Conservation (phyloP, 1,140 invertebrate species). For the Drosophila pectinifera region DNA sequence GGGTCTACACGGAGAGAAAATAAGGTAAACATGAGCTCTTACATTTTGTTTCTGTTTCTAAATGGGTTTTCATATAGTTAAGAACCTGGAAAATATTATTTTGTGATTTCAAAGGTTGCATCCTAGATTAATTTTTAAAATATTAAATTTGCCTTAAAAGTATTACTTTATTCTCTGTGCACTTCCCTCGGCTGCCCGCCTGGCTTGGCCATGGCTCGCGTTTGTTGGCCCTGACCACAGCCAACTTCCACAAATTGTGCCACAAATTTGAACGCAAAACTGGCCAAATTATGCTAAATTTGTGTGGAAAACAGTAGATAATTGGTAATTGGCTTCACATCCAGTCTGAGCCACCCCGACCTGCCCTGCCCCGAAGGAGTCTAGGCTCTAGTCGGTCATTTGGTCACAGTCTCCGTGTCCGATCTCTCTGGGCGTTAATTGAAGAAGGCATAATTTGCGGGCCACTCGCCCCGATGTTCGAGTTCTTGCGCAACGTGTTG, state of each 20-base stretch:
- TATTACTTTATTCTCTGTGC: no score
- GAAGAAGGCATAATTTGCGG: conserved; percentile 73
- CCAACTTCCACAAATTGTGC: conserved; percentile 79
- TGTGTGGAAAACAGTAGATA: conserved; percentile 84
- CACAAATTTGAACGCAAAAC: conserved; percentile 82
- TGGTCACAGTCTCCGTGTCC: conserved; percentile 41
- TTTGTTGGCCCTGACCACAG: conserved; percentile 82
- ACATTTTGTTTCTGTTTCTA: no score
- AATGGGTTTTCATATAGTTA: no score
- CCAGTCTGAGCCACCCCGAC: conserved; percentile 42
- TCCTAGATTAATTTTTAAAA: no score
- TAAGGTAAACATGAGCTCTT: no score
- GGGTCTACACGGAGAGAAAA: conserved; percentile 1
- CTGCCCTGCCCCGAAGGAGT: conserved; percentile 42
- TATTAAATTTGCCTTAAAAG: no score
- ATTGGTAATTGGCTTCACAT: conserved; percentile 82
- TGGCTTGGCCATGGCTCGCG: conserved; percentile 17
- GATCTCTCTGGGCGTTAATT: conserved; percentile 70
- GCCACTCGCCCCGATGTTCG: conserved; percentile 27
- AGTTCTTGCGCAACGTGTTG: conserved; percentile 46
- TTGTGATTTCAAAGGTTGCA: no score
- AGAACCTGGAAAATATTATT: no score
- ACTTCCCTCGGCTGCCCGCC: background rate
- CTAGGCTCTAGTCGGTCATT: conserved; percentile 58
- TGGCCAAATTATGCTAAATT: conserved; percentile 84